Base-by-base conservation (phyloP, 1,140 invertebrate genomes). In the Drosophila pruinosa region DNA sequence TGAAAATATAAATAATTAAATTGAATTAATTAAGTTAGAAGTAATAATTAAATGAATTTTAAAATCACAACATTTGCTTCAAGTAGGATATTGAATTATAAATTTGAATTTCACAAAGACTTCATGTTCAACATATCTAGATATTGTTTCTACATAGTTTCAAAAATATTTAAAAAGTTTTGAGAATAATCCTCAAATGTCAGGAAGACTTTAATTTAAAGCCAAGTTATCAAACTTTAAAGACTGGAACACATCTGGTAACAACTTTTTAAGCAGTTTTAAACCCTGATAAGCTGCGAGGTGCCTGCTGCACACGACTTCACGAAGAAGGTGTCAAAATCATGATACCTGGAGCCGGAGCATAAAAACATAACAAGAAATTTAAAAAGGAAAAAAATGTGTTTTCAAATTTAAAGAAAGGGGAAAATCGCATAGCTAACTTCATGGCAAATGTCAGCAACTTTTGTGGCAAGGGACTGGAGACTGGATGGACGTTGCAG, bases 401-500 rank as follows among this genome's bases (percentile, higher is more conserved):
- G 31, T 34, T 34, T 34, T 34, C 53, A 48, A 47, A 48, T 36
- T 57, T 39, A 34, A 58, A 22, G 19, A 19, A 31, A 26, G 21
- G n/a, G 14, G 47, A 68, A 68, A 34, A 52, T 45, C 39, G 56
- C 48, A 17, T 19, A 22, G 41, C 48, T 34, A 76, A 72, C 69
- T 70, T 52, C 61, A 45, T 56, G 70, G 77, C 77, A 80, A 83
- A 82, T 82, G 78, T 82, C 78, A 82, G 78, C 72, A 76, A 72
- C 63, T 72, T 67, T 45, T 61, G 74, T 47, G 57, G 61, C 59
- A 34, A 57, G 26, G 39, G 21, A 54, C 36, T 15, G 15, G 36
- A n/a, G 47, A 6, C 34, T 52, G 15, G 61, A 48, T 64, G 77
- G 73, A 69, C 61, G 81, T 73, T 73, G 67, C 76, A 76, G 80